Evolutionary conservation across 1,140 invertebrate species (phyloP).

Genomic region (Zaprionus kolodkinae): DNA sequence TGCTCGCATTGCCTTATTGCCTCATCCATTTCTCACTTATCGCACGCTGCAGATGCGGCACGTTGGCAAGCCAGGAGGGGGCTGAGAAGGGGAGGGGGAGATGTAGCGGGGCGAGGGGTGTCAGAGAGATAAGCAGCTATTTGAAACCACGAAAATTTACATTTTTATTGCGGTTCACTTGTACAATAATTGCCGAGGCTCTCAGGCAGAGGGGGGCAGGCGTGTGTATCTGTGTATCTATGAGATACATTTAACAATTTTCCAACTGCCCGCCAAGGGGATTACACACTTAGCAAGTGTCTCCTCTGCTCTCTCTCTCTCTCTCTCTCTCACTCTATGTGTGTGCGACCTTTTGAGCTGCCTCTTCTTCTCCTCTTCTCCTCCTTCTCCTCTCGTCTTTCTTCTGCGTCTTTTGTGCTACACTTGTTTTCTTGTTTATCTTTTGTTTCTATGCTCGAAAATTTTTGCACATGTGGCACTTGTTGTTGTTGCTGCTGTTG

Average conservation of each 20-base stretch:
- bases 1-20: neutral
- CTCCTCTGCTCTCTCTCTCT: constrained; percentile 19
- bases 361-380: constrained; percentile 22
- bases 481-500: constrained; percentile 47
- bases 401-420: constrained; percentile 55
- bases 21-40: constrained; percentile 24
- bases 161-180: constrained; percentile 58
- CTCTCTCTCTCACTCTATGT: neutral
- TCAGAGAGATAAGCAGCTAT: constrained; percentile 32
- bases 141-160: constrained; percentile 53
- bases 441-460: constrained; percentile 78
- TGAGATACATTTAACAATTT: constrained; percentile 56
- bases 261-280: constrained; percentile 56
- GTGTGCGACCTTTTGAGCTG: constrained; percentile 12
- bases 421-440: constrained; percentile 72
- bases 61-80: neutral
- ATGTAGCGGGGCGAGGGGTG: neutral
- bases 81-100: neutral
- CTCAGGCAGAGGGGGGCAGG: neutral
- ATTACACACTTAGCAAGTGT: constrained; percentile 30
- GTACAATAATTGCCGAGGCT: constrained; percentile 44
- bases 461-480: constrained; percentile 79
- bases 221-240: constrained; percentile 40
- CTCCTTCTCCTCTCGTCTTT: constrained; percentile 19
- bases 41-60: constrained; percentile 30